Evolutionary conservation across 1,140 invertebrate genomes (phyloP), one percentile per base, ranked within the genome.

Genomic region (Calycopis cecrops): DNA sequence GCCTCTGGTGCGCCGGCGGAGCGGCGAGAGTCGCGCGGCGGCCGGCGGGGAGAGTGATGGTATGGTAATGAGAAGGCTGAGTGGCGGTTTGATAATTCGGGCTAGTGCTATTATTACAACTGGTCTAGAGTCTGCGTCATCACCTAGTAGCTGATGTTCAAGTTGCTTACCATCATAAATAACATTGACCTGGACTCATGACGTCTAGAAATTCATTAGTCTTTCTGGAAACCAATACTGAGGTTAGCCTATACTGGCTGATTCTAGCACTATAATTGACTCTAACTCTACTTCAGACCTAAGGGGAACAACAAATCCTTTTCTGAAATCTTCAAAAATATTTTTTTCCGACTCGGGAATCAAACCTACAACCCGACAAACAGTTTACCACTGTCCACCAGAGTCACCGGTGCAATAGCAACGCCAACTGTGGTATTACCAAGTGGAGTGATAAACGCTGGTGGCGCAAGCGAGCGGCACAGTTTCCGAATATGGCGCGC

Each of bases 401-500:
- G 21, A 28, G 21, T 28, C 6, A 28, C 21, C 21, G 21, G 2
- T 28, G 21, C 6, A 28, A 4, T 16, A 14, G 38, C 14, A 40
- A 14, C 8, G 37, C 1, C 35, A n/a, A 9, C 9, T 37, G 9
- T 1, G 35, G 3, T 37, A 2, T 37, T 37, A 3, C n/a, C 35
- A 37, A 37, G 11, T 37, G 9, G 9, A 37, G 35, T 10, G 11
- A 4, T 10, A 37, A 37, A 37, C 3, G 11, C 9, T 16, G 0
- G 17, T 44, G 40, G 9, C 40, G 40, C 14, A 44, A 44, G 9
- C 40, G 14, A 44, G 4, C 16, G 40, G 17, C 40, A 44, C 40
- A 18, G 40, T 44, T 44, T 14, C 40, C 40, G n/a, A 16, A 44
- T 44, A 17, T 44, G 40, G 40, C 14, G 14, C 40, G 40, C 40